Base-by-base conservation (phyloP, 2,113 vertebrate species). In the Prolemur simus region DNA sequence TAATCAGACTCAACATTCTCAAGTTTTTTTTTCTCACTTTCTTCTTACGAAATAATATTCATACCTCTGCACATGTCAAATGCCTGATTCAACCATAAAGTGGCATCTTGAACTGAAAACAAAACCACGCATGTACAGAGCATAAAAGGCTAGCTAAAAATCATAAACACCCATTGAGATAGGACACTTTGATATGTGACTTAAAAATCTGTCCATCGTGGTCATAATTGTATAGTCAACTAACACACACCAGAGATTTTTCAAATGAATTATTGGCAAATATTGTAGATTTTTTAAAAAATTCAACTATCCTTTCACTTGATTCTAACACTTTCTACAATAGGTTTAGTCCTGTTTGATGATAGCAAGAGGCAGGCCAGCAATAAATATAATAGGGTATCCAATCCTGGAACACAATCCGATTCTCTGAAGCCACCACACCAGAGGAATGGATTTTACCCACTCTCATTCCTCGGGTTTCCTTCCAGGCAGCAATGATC, bases 371-470 rank as follows among this genome's bases (percentile, higher is more conserved):
- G 7, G 2, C 20, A 87, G 25, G 23, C 29, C 80, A 64, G 2
- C 14, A 86, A 49, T 49, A 2, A n/a, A 23, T 5, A 56, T 12
- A 25, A 10, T 6, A 20, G 3, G 2, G 2, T 21, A 10, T 7
- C 1, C 12, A 0, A 64, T 39, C 32, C 15, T 47, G 12, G 45
- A 56, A 77, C 0, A 1, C 12, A 32, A 37, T 20, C 3, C 8
- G 37, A 4, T 73, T 78, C 45, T 80, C 12, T n/a, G 58, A 63
- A 42, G 13, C 21, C 12, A 77, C 0, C 42, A 23, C 0, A 27
- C 37, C 45, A 64, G n/a, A 80, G 13, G 8, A 47, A 71, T 15
- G 8, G 15, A 2, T 68, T 87, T 63, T 29, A 68, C 5, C 20
- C 74, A 25, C 25, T 56, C 13, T 87, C 23, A 60, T 60, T 80